phyloP scores from a whole-genome alignment of 2,113 vertebrate species.

The Podarcis raffonei region DNA sequence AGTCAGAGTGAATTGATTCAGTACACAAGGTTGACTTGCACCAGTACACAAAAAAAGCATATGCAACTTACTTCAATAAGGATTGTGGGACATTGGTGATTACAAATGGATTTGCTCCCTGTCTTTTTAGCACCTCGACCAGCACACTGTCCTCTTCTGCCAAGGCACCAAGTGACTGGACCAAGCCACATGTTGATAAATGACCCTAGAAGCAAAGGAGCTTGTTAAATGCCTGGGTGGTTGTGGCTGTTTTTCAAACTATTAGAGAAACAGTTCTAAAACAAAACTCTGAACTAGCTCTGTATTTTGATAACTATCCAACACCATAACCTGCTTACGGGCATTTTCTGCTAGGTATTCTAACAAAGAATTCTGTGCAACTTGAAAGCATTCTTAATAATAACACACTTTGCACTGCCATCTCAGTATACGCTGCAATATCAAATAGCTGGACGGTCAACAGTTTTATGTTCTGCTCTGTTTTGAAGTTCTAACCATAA shows the following conservation, averaged over 20 bases:
- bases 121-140: conserved; percentile 84
- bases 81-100: conserved; percentile 86
- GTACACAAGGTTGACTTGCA: conserved; percentile 3
- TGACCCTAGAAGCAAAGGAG: conserved; percentile 72
- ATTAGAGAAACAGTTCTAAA: background rate
- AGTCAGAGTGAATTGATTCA: background rate
- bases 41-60: background rate
- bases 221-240: background rate
- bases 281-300: background rate
- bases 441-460: background rate
- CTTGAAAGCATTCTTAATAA: background rate
- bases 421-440: background rate
- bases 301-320: background rate
- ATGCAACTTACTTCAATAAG: conserved; percentile 75
- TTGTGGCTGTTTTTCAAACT: background rate
- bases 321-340: background rate
- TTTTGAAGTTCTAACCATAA: background rate
- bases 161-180: conserved; percentile 64
- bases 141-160: conserved; percentile 76
- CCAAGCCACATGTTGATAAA: conserved; percentile 79
- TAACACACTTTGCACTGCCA: background rate
- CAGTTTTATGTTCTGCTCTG: background rate
- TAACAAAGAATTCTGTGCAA: background rate
- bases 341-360: background rate
- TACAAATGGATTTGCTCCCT: conserved; percentile 87